Conservation (phyloP, 2,113 vertebrate species). For the Chiloscyllium plagiosum region DNA sequence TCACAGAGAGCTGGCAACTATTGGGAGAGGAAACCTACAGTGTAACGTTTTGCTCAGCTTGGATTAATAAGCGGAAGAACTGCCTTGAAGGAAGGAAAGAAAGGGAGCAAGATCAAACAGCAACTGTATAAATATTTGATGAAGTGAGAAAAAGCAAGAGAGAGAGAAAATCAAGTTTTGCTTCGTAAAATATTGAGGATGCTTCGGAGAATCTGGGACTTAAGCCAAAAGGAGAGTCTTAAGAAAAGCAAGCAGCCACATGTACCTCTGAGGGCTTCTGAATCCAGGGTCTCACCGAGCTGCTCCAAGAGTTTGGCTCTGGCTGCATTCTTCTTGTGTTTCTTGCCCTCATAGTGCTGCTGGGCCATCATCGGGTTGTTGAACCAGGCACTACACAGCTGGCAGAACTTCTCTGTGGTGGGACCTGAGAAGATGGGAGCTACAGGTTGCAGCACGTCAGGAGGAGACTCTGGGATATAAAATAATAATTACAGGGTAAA, state of each 20-base stretch:
- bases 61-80: background rate
- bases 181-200: background rate
- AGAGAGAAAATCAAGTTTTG: background rate
- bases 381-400: slow-evolving; percentile 69
- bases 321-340: slow-evolving; percentile 67
- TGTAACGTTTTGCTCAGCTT: background rate
- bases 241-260: background rate
- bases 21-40: background rate
- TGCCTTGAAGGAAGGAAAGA: background rate
- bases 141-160: background rate
- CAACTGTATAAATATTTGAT: background rate
- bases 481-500: slow-evolving; percentile 37
- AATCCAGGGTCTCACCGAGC: slow-evolving; percentile 61
- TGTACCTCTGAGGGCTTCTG: slow-evolving; percentile 41
- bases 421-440: slow-evolving; percentile 30
- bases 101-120: background rate
- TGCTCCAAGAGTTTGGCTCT: slow-evolving; percentile 64
- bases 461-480: slow-evolving; percentile 35
- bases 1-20: background rate
- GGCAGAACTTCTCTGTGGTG: slow-evolving; percentile 61
- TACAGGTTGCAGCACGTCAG: background rate
- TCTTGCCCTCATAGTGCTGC: slow-evolving; percentile 73
- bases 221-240: background rate
- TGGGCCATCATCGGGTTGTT: slow-evolving; percentile 75
- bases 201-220: background rate